A percentile compares a stretch with the other conserved stretches of the same genome.
Evolutionary conservation across 2,797 vertebrate genomes (phyloP).

Genomic region (Hippocampus kuda): DNA sequence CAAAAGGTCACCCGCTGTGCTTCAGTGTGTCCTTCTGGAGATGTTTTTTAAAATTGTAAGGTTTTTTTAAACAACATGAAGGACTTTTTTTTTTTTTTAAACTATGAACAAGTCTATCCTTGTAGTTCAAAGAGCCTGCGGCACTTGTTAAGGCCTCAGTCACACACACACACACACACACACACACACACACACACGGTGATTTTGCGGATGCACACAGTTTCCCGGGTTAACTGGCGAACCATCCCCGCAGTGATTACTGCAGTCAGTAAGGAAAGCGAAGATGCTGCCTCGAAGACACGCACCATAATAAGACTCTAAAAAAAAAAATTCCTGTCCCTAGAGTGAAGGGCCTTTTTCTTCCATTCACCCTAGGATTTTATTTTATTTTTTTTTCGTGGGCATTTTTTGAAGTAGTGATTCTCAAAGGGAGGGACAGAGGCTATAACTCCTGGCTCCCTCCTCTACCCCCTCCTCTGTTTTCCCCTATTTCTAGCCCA

Average conservation of each 20-base stretch:
- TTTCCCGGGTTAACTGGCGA: constrained; percentile 40
- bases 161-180: constrained; percentile 6
- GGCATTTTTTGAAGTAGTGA: neutral
- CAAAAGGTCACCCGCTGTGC: constrained; percentile 9
- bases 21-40: constrained; percentile 20
- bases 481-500: constrained; percentile 23
- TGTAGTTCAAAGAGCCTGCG: constrained; percentile 33
- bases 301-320: constrained; percentile 34
- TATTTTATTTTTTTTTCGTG: neutral
- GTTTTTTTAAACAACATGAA: constrained; percentile 16
- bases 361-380: neutral
- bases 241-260: constrained; percentile 46
- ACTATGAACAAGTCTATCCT: constrained; percentile 43
- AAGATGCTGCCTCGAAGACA: constrained; percentile 37
- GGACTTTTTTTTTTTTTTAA: constrained; percentile 5
- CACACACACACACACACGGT: constrained; percentile 5
- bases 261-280: constrained; percentile 33
- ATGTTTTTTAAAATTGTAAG: neutral
- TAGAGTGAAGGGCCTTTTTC: constrained; percentile 11
- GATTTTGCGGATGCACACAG: constrained; percentile 38
- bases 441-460: constrained; percentile 20
- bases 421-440: constrained; percentile 3
- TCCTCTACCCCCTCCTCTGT: constrained; percentile 6
- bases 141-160: constrained; percentile 20
- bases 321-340: constrained; percentile 31